These are phyloP conservation scores for Neodontobutis hainanensis DNA, from an alignment of 2,113 vertebrate genomes.

Conservation along the genomic window DNA sequence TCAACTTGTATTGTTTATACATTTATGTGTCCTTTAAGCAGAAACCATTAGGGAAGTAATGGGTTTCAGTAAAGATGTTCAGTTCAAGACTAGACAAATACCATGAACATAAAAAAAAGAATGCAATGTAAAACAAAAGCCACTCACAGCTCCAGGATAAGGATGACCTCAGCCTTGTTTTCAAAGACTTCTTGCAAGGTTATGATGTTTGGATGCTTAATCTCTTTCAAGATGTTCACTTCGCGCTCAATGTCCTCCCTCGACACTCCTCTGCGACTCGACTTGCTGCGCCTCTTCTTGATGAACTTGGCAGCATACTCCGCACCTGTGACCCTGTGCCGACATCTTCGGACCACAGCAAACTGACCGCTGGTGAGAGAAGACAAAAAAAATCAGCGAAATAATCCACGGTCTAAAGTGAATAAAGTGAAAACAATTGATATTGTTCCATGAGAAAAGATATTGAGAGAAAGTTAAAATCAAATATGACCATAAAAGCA, in stretches of 20 bases:
- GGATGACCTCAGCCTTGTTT: conserved; percentile 94
- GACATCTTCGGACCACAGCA: conserved; percentile 93
- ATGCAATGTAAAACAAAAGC: background rate
- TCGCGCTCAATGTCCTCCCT: conserved; percentile 95
- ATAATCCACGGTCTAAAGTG: background rate
- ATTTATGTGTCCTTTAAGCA: too few species aligned
- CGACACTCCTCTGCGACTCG: conserved; percentile 91
- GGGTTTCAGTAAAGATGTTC: too few species aligned
- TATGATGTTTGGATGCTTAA: conserved; percentile 95
- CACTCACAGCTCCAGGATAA: conserved; percentile 98
- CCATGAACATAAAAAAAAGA: background rate
- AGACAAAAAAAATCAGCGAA: background rate
- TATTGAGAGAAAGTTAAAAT: too few species aligned
- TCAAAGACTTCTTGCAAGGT: conserved; percentile 93
- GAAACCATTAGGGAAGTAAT: too few species aligned
- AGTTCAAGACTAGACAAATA: background rate
- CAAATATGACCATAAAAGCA: too few species aligned
- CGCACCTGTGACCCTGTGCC: conserved; percentile 82
- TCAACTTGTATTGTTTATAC: too few species aligned
- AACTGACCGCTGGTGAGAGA: conserved; percentile 87
- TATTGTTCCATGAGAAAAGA: too few species aligned
- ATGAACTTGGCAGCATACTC: conserved; percentile 96
- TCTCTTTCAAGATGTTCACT: conserved; percentile 94
- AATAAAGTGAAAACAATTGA: background rate
- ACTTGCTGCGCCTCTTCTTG: conserved; percentile 93